These are phyloP conservation scores for Muscina levida DNA, from an alignment of 2,888 invertebrate genomes.

Conservation along the genomic window DNA sequence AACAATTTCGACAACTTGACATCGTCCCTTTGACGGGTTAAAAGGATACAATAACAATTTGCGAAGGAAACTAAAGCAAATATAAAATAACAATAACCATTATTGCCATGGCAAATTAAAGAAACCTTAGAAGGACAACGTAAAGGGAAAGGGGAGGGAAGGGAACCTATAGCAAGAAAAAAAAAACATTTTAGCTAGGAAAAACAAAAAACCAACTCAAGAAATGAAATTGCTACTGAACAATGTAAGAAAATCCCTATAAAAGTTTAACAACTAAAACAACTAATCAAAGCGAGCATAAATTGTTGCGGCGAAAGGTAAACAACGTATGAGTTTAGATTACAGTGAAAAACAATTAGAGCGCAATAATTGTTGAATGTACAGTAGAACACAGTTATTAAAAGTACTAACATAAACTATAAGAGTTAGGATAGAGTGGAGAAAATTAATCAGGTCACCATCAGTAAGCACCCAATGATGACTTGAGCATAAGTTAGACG, in stretches of 20 bases:
- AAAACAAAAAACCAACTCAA: too few species aligned
- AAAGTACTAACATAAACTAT: too few species aligned
- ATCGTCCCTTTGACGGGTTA: slow-evolving; percentile 2
- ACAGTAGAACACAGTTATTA: neutral
- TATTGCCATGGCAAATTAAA: neutral
- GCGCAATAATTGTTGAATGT: neutral
- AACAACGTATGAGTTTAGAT: neutral
- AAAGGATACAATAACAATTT: slow-evolving; percentile 21
- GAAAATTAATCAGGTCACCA: too few species aligned
- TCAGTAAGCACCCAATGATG: too few species aligned
- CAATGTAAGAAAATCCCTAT: neutral
- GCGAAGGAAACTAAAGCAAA: slow-evolving; percentile 2
- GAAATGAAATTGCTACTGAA: too few species aligned
- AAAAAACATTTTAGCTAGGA: too few species aligned
- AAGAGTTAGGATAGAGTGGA: too few species aligned
- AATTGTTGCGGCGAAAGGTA: neutral
- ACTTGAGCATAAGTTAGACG: too few species aligned
- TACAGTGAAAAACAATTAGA: neutral
- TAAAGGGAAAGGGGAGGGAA: too few species aligned
- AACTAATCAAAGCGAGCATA: slow-evolving; percentile 1
- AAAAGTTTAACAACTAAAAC: neutral
- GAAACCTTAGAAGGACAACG: too few species aligned
- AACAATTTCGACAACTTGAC: neutral
- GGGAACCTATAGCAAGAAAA: too few species aligned
- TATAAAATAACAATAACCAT: slow-evolving; percentile 22